phyloP scores from a whole-genome alignment of 1,140 invertebrate species.

The Platorchestia sp. region DNA sequence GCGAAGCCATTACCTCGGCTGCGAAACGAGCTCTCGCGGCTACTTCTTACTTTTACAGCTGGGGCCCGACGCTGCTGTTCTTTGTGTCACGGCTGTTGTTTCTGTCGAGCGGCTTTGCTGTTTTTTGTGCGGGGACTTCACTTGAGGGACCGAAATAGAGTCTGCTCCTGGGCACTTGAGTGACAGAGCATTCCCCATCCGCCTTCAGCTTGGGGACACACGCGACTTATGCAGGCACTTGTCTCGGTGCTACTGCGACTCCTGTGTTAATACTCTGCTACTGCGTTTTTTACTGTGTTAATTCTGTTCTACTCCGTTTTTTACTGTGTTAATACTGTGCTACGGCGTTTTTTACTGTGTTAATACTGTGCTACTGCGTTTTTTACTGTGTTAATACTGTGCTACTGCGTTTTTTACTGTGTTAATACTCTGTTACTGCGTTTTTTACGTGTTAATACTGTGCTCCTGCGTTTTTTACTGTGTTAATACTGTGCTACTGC shows the following conservation, averaged over 20 bases:
- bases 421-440: too few species aligned
- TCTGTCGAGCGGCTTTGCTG: not conserved
- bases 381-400: too few species aligned
- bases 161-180: not conserved
- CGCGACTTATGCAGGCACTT: too few species aligned
- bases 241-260: not conserved
- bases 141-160: not conserved
- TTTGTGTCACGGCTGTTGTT: slow-evolving; percentile 6
- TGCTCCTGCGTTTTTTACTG: too few species aligned
- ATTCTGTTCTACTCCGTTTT: too few species aligned
- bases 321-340: too few species aligned
- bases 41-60: not conserved
- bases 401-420: too few species aligned
- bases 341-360: too few species aligned
- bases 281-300: too few species aligned
- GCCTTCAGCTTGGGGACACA: not conserved
- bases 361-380: too few species aligned
- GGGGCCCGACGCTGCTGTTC: not conserved
- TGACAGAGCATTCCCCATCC: not conserved
- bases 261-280: not conserved
- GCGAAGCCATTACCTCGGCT: not conserved
- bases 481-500: too few species aligned
- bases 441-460: too few species aligned
- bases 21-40: not conserved
- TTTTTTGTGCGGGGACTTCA: not conserved